Conservation (phyloP, 1,140 invertebrate species). For the Eciton burchellii region DNA sequence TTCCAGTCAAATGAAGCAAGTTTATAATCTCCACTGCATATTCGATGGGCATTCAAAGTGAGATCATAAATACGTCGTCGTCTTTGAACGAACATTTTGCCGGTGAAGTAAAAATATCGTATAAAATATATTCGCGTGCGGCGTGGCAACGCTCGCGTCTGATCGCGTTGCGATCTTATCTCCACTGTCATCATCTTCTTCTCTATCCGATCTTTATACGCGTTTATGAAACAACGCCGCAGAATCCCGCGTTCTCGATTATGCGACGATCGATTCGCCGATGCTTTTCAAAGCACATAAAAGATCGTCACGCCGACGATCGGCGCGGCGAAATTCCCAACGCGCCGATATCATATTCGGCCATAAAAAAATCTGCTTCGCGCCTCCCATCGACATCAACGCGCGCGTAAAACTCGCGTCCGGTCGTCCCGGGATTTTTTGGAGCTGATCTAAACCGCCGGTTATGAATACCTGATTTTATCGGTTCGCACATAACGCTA, state of each 20-base stretch:
- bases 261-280: conserved; percentile 38
- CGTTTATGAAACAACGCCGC: conserved; percentile 19
- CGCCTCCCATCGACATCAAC: conserved; percentile 45
- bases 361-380: conserved; percentile 58
- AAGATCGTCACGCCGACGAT: conserved; percentile 22
- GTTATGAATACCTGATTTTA: conserved; percentile 73
- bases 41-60: background rate
- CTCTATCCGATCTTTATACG: background rate
- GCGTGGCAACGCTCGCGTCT: background rate
- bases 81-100: background rate
- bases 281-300: conserved; percentile 45
- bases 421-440: background rate
- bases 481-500: conserved; percentile 50
- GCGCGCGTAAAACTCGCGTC: conserved; percentile 59
- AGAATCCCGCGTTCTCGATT: background rate
- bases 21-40: background rate
- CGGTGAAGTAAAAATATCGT: background rate
- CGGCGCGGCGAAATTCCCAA: conserved; percentile 22
- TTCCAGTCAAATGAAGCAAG: background rate
- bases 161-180: conserved; percentile 7
- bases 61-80: background rate
- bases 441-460: conserved; percentile 41
- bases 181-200: background rate
- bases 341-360: background rate
- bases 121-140: too few species aligned